Evolutionary conservation across 2,888 invertebrate genomes (phyloP), one percentile per base, ranked within the genome.

Genomic region (Hydrotaea diabolus): DNA sequence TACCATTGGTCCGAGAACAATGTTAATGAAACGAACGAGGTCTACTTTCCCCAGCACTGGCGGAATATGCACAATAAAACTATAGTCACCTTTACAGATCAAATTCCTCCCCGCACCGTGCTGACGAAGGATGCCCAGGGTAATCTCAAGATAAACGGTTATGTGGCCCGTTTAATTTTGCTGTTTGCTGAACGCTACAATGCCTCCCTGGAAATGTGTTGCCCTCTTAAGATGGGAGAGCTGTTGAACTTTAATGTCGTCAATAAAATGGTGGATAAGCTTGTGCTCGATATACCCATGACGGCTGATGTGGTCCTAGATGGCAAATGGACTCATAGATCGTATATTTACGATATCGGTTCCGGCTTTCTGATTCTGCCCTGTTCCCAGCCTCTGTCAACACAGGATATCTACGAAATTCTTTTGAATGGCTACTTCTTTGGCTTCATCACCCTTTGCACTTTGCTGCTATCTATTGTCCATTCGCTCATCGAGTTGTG

Each of bases 181-280:
- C 83, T 85, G n/a, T 90, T 88, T 79, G 88, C 78, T 0, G 43
- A n/a, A 9, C 80, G 82, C 0, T 46, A 88, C 0, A 90, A 90
- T 73, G 89, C 88, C 0, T 86, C 80, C 2, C 59, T 87, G 11
- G n/a, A 74, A 23, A 73, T 69, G 46, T 23, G 1, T 0, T 43
- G 11, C 0, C 43, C 69, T 15, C 15, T 69, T 9, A 2, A 23
- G 21, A 5, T 46, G 21, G 69, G 69, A 13, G 21, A 69, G 0
- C 0, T 5, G 15, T 43, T 15, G 2, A 26, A 53, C 31, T 57
- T 76, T 72, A 77, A 31, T 9, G 26, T 31, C 2, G 15, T 69
- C 23, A 23, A 21, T n/a, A n/a, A 73, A 7, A 62, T 77, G 73
- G 72, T 64, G 1, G 11, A n/a, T 0, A 21, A 74, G 0, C 66